Base-by-base conservation (phyloP, 1,140 invertebrate species). In the Pseudomyrmex concolor region DNA sequence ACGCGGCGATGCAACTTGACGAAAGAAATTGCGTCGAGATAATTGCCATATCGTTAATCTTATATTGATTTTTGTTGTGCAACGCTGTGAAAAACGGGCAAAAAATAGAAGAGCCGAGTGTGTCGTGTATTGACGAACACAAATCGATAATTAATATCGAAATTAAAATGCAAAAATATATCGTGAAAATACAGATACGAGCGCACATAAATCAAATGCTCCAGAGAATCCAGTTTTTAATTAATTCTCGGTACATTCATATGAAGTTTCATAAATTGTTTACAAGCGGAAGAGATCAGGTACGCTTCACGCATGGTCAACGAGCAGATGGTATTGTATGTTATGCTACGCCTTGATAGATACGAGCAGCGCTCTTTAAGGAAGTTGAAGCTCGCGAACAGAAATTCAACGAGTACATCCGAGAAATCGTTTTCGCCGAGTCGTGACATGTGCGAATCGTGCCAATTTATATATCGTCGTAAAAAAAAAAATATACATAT, bases 211-310 rank as follows among this genome's bases (percentile, higher is more conserved):
- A 59, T 73, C 25, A 17, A 64, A 34, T 50, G 1, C 5, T 34
- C 7, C 34, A 34, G 34, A 34, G 34, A 34, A 34, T 34, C 34
- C n/a, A 34, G 8, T 59, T 73, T 48, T 25, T 7, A 34, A 50
- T 64, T 15, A 59, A 60, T 72, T 74, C 22, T 15, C 55, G n/a
- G 55, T 60, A 25, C n/a, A 70, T 62, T 63, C 34, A 0, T 50
- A 19, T 51, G 19, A 19, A 66, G 83, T 68, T n/a, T 68, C 22
- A 12, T 51, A 2, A 10, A 66, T 25, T 9, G 25, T 51, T 25
- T 45, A 83, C 17, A 82, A 71, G 19, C 67, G 57, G 54, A 83
- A 86, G 59, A 77, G 66, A 77, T 83, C 80, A 77, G 86, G 54
- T 22, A 80, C 51, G 50, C 34, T 34, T 43, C 3, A 12, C 50